phyloP scores from a whole-genome alignment of 2,888 invertebrate genomes.

The Drosophila nigricruria region DNA sequence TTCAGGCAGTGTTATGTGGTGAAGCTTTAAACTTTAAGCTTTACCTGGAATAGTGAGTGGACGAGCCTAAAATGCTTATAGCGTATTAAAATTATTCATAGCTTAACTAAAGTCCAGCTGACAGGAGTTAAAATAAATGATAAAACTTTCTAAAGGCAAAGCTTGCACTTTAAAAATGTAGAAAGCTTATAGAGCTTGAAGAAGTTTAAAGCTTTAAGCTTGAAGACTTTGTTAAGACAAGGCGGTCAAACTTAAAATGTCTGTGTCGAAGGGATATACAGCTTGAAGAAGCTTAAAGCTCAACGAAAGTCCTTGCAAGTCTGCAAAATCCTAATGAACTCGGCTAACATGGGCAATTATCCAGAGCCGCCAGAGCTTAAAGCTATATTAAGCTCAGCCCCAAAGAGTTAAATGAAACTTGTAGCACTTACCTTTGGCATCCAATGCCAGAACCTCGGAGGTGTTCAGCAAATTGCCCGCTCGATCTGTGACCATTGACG shows the following conservation, averaged over 20 bases:
- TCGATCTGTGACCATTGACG: slow-evolving; percentile 45
- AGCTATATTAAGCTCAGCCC: not conserved
- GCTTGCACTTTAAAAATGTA: no score
- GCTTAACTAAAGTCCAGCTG: not conserved
- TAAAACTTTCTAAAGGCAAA: no score
- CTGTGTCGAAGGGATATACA: not conserved
- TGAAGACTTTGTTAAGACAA: no score
- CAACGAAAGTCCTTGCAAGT: not conserved
- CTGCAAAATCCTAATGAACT: no score
- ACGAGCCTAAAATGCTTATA: not conserved
- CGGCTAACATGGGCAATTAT: not conserved
- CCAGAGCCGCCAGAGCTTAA: not conserved
- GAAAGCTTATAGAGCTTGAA: not conserved
- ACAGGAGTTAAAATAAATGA: not conserved
- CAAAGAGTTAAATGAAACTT: not conserved
- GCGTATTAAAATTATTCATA: not conserved
- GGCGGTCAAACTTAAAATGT: no score
- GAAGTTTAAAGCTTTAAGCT: not conserved
- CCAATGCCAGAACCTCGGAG: slow-evolving; percentile 83
- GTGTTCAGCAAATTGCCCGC: slow-evolving; percentile 47
- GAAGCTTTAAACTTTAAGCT: not conserved
- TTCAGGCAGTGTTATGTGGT: no score
- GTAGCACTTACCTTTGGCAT: slow-evolving; percentile 86
- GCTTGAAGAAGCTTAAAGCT: not conserved
- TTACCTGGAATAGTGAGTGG: not conserved